Base-by-base conservation (phyloP, 2,888 invertebrate species). In the Cataglyphis rosenhaueri region DNA sequence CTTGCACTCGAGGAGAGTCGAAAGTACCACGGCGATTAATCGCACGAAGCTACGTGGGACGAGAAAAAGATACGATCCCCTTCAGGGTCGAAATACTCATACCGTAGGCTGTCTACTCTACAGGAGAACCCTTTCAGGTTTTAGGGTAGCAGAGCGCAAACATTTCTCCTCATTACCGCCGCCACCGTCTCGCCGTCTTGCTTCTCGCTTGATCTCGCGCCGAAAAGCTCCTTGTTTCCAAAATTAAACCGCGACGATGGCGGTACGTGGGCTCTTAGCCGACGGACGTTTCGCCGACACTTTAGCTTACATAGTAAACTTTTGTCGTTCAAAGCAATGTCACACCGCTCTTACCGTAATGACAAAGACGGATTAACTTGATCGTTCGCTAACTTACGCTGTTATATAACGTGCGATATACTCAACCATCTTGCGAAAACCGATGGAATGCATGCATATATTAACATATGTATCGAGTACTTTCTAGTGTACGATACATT, bases 71-170 rank as follows among this genome's bases (percentile, higher is more conserved):
- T 76, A 64, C 68, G 75, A 73, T 64, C 90, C 87, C 86, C 86
- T 78, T 81, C 74, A 76, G 68, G 78, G 75, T 25, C 81, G 84
- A 86, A 87, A 90, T 88, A 90, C 86, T 59, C 88, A 86, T 87
- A 88, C 86, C 88, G 85, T 86, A 87, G 88, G 85, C 89, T 87
- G 88, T 91, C 89, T 92, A 92, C 91, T 92, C 91, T 91, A 91
- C 93, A 92, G 91, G 86, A 88, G 90, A 92, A 92, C 90, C 92
- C 92, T 92, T 92, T 93, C 91, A 92, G 91, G 89, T 92, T 92
- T 92, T 86, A 88, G 91, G 88, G 87, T 85, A 89, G 89, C 89
- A 87, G 85, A 90, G 87, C 81, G 90, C 92, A 92, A 92, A 92
- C 92, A 92, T 88, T 90, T 85, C 85, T 87, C 87, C 86, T 73